Evolutionary conservation across 1,140 invertebrate genomes (phyloP).

Genomic region (Sinella curviseta): DNA sequence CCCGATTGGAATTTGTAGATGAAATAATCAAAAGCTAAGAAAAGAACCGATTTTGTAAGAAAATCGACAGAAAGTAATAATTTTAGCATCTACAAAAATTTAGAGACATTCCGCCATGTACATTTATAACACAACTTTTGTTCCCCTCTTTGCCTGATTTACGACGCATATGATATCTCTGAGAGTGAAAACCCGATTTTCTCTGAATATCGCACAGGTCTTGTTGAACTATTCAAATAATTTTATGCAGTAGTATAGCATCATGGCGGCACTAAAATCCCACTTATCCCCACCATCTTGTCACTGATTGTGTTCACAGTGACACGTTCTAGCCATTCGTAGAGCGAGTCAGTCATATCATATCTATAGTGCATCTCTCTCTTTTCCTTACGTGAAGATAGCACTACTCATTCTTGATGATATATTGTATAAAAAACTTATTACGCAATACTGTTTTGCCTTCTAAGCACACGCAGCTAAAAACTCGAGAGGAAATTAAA

Average conservation of each 20-base stretch:
- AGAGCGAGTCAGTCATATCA: background rate
- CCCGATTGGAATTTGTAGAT: conserved; percentile 30
- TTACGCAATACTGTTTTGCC: no score
- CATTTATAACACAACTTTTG: no score
- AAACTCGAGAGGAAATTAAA: no score
- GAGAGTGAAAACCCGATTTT: background rate
- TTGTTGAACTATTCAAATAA: no score
- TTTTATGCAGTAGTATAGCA: no score
- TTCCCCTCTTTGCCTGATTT: no score
- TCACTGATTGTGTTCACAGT: background rate
- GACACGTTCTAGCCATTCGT: background rate
- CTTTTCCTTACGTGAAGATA: background rate
- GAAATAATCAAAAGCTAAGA: background rate
- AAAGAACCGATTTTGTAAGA: background rate
- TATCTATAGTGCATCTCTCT: background rate
- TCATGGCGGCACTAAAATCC: no score
- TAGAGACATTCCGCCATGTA: background rate
- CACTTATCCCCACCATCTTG: background rate
- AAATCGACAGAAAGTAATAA: no score
- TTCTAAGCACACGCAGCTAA: no score
- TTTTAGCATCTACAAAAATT: background rate
- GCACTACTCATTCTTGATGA: no score
- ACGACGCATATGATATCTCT: no score
- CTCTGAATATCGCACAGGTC: background rate
- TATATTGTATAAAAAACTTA: no score